Evolutionary conservation across 2,113 vertebrate species (phyloP), one percentile per base, ranked within the genome.

Genomic region (Thomomys bottae): DNA sequence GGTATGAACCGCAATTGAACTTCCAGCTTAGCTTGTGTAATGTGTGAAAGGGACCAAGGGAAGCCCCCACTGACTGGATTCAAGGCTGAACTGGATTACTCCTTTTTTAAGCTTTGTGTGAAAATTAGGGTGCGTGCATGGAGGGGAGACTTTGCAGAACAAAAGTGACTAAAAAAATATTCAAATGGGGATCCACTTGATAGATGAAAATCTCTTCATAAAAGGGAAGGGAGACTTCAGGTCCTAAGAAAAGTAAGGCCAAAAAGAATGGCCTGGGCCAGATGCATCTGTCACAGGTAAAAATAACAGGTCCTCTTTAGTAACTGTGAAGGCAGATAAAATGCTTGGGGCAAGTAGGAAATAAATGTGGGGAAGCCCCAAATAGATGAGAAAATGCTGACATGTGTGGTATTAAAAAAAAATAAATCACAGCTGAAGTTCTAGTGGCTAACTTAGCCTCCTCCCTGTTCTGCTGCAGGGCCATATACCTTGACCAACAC

Each of bases 231-330:
- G 40, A 94, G 80, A 88, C 84, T 90, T 79, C 86, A 61, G 75
- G 79, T 94, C 92, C 94, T 90, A 87, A 90, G 96, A 92, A 94
- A 54, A 91, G 84, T 92, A 85, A 57, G 76, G 83, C 93, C 94
- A 84, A 77, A 76, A 63, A 36, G 49, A 32, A 92, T 21, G 84
- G 18, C 34, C 38, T 88, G 38, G 78, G 67, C 92, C 91, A 84
- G 42, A 94, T 40, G 3, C 86, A 81, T 88, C 72, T 86, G 90
- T 67, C 71, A 82, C 59, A 61, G 23, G 45, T 94, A 87, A 95
- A 93, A 96, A 95, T 68, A 75, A 85, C 18, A 83, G 75, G 84
- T 91, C 94, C 67, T 95, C 91, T 71, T 54, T 54, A 54, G 49
- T 75, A 88, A 92, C 86, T 71, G 87, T 87, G 92, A 96, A 81